Evolutionary conservation across 2,888 invertebrate species (phyloP), one percentile per base, ranked within the genome.

Genomic region (Isotomurus palustris): DNA sequence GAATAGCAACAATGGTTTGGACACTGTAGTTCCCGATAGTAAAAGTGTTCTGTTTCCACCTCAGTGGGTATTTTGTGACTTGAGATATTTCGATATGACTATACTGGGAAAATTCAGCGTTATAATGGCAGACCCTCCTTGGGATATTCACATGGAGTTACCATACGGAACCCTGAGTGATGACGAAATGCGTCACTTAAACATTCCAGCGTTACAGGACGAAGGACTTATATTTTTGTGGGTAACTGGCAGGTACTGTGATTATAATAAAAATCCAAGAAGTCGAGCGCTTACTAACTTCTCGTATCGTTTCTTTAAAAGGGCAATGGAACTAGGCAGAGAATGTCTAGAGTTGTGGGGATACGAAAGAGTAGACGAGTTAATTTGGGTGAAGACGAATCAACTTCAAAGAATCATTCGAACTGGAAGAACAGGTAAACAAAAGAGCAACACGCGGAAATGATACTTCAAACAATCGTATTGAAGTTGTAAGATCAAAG

Each of bases 141-240:
- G 96, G 97, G 97, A 97, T 74, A 97, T 97, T 68, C 96, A 97
- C 75, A 97, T 97, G 96, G 96, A 97, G 76, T 79, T 97, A 44
- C 96, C 96, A 0, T 97, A 97, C 75, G 97, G 95, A 1, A 97
- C 96, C 0, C 93, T 97, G 92, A 93, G 93, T 0, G 96, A 97
- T 74, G 95, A 96, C 74, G 96, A 97, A 79, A 97, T 97, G 96
- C 80, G 96, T 50, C 90, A 91, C 60, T 79, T 97, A 19, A 92
- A 93, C 2, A 91, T 97, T 53, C 95, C 95, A 0, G 87, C 89
- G 53, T 77, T 96, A 40, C 95, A 97, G 76, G 95, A 96, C 74
- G 92, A 93, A 72, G 97, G 97, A 0, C 83, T 95, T 6, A 88
- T 97, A 67, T 97, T 97, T 77, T 81, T 97, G 0, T 97, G 96